Conservation (phyloP, 2,113 vertebrate genomes). For the Poeciliopsis turrubarensis region DNA sequence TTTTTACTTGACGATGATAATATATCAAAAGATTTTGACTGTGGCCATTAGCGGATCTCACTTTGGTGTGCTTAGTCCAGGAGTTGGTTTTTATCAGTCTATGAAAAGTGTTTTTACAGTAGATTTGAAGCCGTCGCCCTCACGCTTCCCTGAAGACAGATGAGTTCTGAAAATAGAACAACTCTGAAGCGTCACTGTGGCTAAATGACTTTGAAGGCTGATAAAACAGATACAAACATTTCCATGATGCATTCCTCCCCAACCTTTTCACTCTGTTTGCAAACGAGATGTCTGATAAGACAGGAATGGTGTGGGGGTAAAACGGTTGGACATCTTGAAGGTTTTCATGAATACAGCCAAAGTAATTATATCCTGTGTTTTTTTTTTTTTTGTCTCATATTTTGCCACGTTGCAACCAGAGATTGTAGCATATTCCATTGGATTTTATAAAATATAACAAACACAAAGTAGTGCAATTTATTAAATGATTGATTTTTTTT, state of each 20-base stretch:
- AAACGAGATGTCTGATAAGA: constrained; percentile 45
- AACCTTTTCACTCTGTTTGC: constrained; percentile 49
- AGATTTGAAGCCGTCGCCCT: constrained; percentile 42
- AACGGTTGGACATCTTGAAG: constrained; percentile 22
- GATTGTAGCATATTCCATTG: not conserved
- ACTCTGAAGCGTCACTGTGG: constrained; percentile 58
- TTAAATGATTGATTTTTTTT: too few species aligned
- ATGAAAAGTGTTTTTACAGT: constrained; percentile 14
- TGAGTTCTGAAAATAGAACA: constrained; percentile 67
- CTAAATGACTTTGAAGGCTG: constrained; percentile 54
- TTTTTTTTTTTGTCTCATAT: not conserved
- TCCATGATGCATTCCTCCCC: constrained; percentile 55
- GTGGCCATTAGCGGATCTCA: not conserved
- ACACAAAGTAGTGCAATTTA: not conserved
- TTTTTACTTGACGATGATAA: constrained; percentile 8
- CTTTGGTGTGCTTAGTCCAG: constrained; percentile 9
- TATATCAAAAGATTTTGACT: not conserved
- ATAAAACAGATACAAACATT: constrained; percentile 60
- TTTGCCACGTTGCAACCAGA: not conserved
- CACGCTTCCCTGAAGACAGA: constrained; percentile 54
- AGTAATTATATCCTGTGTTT: not conserved
- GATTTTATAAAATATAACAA: not conserved
- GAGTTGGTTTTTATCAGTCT: constrained; percentile 9
- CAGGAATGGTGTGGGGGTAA: constrained; percentile 23
- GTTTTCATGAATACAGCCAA: constrained; percentile 28